These are phyloP conservation scores for Halcyon leucocephala DNA, from an alignment of 2,797 vertebrate species.

Conservation along the genomic window DNA sequence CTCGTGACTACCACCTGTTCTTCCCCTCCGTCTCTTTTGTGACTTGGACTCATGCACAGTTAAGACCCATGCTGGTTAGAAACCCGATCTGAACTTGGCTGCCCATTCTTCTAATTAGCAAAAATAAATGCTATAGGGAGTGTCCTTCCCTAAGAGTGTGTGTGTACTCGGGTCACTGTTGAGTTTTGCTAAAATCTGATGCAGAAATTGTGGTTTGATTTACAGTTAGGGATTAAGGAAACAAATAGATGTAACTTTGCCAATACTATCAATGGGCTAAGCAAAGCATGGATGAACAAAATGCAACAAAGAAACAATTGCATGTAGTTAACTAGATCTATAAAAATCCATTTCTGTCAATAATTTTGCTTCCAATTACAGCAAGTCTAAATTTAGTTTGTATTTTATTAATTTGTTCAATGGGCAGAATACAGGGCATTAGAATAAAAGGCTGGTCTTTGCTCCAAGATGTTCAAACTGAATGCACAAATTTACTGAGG, in stretches of 20 bases:
- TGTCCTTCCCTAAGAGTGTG: neutral
- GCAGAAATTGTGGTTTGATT: neutral
- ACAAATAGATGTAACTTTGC: neutral
- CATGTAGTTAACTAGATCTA: neutral
- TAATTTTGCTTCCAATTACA: neutral
- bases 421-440: neutral
- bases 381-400: neutral
- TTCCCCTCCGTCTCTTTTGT: neutral
- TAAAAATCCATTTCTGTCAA: neutral
- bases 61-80: neutral
- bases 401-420: neutral
- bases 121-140: neutral
- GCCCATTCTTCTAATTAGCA: neutral
- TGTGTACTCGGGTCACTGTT: neutral
- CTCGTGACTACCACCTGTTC: constrained; percentile 20
- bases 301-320: neutral
- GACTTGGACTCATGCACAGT: neutral
- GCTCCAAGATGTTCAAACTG: neutral
- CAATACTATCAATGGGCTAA: neutral
- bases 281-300: neutral
- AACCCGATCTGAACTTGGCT: neutral
- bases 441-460: neutral
- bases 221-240: neutral
- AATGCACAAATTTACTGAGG: neutral
- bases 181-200: neutral